Conservation (phyloP, 2,113 vertebrate genomes). For the Apus apus region DNA sequence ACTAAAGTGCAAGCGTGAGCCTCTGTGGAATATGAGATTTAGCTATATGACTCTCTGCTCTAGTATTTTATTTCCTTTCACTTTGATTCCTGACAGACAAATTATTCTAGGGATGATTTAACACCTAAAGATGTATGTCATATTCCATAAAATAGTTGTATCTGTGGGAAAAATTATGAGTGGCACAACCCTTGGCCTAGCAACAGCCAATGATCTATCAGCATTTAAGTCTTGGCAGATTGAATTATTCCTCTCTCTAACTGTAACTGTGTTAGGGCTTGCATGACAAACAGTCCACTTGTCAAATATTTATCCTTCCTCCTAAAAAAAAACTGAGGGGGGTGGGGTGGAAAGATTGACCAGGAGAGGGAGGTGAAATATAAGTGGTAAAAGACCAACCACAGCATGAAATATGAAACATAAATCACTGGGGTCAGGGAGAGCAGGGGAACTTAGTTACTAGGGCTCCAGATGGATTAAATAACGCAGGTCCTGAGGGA, state of each 20-base stretch:
- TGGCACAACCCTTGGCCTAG: slow-evolving; percentile 50
- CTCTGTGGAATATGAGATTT: slow-evolving; percentile 59
- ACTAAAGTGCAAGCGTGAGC: background rate
- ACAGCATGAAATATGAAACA: slow-evolving; percentile 61
- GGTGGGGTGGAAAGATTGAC: background rate
- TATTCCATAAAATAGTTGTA: slow-evolving; percentile 55
- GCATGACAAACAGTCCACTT: slow-evolving; percentile 61
- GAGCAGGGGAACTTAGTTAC: slow-evolving; percentile 60
- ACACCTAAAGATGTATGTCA: slow-evolving; percentile 65
- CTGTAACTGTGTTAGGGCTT: slow-evolving; percentile 45
- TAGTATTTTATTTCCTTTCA: slow-evolving; percentile 76
- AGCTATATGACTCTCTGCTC: slow-evolving; percentile 27
- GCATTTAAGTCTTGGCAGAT: slow-evolving; percentile 60
- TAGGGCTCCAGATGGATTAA: slow-evolving; percentile 74
- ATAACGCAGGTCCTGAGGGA: slow-evolving; percentile 69
- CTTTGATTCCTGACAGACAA: slow-evolving; percentile 72
- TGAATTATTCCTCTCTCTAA: slow-evolving; percentile 57
- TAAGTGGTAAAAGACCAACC: slow-evolving; percentile 60
- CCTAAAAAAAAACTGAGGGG: background rate
- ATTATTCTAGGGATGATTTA: slow-evolving; percentile 71
- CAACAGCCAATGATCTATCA: slow-evolving; percentile 60
- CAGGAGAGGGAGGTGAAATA: background rate
- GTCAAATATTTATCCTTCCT: slow-evolving; percentile 70
- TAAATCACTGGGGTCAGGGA: slow-evolving; percentile 64
- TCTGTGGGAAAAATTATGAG: slow-evolving; percentile 56